A percentile compares a stretch with the other conserved stretches of the same genome.
phyloP scores from a whole-genome alignment of 2,888 invertebrate genomes.

The Parthenolecanium corni region DNA sequence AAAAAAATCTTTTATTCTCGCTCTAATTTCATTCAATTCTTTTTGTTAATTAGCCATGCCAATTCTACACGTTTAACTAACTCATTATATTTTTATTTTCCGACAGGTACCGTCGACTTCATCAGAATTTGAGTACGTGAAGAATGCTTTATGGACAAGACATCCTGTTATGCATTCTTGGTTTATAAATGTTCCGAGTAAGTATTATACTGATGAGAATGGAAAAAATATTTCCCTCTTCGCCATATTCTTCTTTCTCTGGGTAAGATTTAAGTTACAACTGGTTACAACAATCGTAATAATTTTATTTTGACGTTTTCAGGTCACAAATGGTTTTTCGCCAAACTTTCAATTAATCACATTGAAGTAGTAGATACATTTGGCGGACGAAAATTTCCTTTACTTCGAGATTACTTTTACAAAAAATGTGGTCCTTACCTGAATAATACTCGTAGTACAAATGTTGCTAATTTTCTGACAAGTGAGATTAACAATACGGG shows the following conservation, averaged over 20 bases:
- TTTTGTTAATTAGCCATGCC: too few relatives aligned
- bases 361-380: conserved; percentile 69
- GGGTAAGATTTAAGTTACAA: not conserved
- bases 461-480: not conserved
- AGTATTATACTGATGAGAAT: not conserved
- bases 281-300: not conserved
- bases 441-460: not conserved
- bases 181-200: conserved; percentile 45
- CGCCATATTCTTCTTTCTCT: not conserved
- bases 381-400: conserved; percentile 62
- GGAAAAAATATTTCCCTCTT: not conserved
- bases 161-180: conserved; percentile 60
- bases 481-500: not conserved
- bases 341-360: conserved; percentile 59
- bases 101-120: not conserved
- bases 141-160: conserved; percentile 52
- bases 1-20: too few relatives aligned
- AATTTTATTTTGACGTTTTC: conserved; percentile 36
- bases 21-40: too few relatives aligned
- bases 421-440: not conserved
- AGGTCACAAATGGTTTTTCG: conserved; percentile 70
- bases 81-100: too few relatives aligned
- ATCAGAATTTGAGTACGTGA: conserved; percentile 48
- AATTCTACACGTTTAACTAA: too few relatives aligned
- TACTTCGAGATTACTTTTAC: conserved; percentile 48